Evolutionary conservation across 1,140 invertebrate species (phyloP).

Genomic region (Trachymyrmex cornetzi): DNA sequence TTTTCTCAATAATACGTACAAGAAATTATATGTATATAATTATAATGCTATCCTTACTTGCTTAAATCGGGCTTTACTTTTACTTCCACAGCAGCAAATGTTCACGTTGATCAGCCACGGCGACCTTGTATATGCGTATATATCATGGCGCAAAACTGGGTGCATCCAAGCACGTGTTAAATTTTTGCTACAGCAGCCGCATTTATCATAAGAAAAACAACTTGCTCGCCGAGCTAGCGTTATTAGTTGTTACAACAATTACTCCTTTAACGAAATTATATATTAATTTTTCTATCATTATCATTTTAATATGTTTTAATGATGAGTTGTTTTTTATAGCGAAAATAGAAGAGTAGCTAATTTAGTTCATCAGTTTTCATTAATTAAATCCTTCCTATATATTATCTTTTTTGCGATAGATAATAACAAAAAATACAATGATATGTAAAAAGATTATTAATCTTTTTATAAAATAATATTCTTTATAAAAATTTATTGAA

Average conservation of each 20-base stretch:
- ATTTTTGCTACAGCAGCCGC: constrained; percentile 44
- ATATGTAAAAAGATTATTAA: neutral
- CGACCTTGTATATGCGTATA: constrained; percentile 39
- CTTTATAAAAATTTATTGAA: neutral
- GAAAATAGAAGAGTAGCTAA: too few species aligned
- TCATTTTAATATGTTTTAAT: neutral
- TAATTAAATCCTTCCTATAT: neutral
- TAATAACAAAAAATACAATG: neutral
- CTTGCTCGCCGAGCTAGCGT: constrained; percentile 21
- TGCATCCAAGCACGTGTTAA: constrained; percentile 56
- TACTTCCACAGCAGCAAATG: constrained; percentile 30
- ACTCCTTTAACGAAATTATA: neutral
- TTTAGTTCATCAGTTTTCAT: neutral
- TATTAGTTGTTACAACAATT: constrained; percentile 42
- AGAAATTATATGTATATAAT: constrained; percentile 7
- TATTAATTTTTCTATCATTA: neutral
- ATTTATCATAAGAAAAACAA: constrained; percentile 56
- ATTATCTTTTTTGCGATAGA: neutral
- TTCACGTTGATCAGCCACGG: constrained; percentile 10
- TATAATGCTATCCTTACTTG: neutral
- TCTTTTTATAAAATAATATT: neutral
- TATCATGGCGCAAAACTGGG: constrained; percentile 37
- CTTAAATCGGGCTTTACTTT: neutral
- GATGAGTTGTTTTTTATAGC: neutral
- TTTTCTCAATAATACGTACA: neutral